Conservation (phyloP, 35 echinoderm and acorn worm species). For the Ophioderma brevispina region DNA sequence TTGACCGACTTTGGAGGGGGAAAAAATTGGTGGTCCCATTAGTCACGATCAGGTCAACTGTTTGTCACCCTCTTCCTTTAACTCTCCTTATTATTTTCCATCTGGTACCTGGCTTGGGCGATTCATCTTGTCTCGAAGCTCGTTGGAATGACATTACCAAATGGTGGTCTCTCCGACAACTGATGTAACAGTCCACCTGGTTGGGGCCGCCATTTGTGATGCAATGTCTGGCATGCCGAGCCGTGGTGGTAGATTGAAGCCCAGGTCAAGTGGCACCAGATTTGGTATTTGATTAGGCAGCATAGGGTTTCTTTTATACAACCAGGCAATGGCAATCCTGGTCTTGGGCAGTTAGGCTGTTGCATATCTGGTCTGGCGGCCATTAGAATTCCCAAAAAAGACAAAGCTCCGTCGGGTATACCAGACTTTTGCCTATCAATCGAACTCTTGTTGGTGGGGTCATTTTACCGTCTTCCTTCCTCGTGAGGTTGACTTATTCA, state of each 20-base stretch:
- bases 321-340: background rate
- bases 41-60: background rate
- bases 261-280: background rate
- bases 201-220: background rate
- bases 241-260: background rate
- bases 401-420: background rate
- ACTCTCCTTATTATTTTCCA: background rate
- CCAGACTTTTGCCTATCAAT: background rate
- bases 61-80: background rate
- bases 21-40: background rate
- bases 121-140: background rate
- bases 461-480: background rate
- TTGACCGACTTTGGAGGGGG: background rate
- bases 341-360: background rate
- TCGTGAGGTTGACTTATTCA: background rate
- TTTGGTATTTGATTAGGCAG: background rate
- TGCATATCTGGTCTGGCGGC: too few relatives aligned
- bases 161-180: background rate
- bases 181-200: background rate
- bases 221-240: background rate
- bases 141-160: background rate
- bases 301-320: background rate
- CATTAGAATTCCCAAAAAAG: background rate
- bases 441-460: background rate
- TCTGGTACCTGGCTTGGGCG: background rate